Base-by-base conservation (phyloP, 2,113 vertebrate genomes). In the Casuarius casuarius region DNA sequence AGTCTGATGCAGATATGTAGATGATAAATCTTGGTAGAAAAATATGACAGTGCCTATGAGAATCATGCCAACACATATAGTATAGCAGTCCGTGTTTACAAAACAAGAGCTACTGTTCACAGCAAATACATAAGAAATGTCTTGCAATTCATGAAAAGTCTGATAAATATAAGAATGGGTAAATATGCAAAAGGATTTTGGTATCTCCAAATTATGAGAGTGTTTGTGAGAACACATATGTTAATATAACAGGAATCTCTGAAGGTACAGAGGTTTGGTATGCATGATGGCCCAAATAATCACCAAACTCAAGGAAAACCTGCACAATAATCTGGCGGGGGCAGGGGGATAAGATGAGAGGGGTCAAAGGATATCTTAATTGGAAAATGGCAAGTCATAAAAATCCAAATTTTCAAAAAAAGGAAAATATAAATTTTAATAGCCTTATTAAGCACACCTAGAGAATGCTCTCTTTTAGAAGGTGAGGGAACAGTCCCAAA, bases 1-100 rank as follows among this genome's bases (percentile, higher is more conserved):
- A 74, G 46, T 56, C 77, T 81, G 67, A 75, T 44, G 73, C 46
- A 93, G 80, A 95, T 95, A 76, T 16, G 54, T 13, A 67, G 87
- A 66, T 49, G 74, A 80, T 88, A 87, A 85, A 94, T 94, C 78
- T 91, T 5, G 0, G 26, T 14, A 79, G 71, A 90, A 90, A 96
- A 93, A 85, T 25, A 67, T 15, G 1, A 59, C 21, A 92, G 85
- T 38, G 51, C 10, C 59, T 38, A 4, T 7, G 63, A 78, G 74
- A 82, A 40, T 73, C 40, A 21, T 73, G 89, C 42, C 71, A 59
- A 19, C 40, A 35, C 46, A 38, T 74, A 66, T 0, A 0, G 51
- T 14, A 8, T 2, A 70, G n/a, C 25, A 89, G 49, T 12, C 33
- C 9, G 52, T 28, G 23, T 79, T 92, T 87, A 58, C 62, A 62